Percentiles rank a stretch among this genome's conserved stretches.
phyloP scores from a whole-genome alignment of 37 sponge, comb jelly and placozoan genomes.

The Diacarnus erythraeanus region DNA sequence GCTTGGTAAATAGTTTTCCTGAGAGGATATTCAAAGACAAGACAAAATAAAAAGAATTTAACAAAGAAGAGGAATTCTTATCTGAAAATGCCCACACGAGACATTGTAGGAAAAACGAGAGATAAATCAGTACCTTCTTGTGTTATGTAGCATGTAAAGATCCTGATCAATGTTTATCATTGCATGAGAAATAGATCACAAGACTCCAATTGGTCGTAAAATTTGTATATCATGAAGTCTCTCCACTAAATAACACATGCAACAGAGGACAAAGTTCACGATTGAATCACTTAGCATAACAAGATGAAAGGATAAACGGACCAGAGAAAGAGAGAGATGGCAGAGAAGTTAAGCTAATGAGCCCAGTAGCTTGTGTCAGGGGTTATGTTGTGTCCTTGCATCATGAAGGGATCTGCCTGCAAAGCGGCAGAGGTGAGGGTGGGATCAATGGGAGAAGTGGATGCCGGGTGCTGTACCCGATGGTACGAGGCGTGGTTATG shows the following conservation, averaged over 20 bases:
- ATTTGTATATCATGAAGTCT: too few species aligned
- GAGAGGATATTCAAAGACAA: too few species aligned
- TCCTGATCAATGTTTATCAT: background rate
- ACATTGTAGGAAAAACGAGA: too few species aligned
- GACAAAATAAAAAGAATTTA: too few species aligned
- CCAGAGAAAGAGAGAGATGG: background rate
- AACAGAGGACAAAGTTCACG: background rate
- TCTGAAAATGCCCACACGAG: too few species aligned
- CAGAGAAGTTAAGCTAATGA: background rate
- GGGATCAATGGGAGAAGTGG: slow-evolving; percentile 33
- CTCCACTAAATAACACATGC: background rate
- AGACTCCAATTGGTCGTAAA: background rate
- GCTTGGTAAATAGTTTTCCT: too few species aligned
- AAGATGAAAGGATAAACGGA: background rate
- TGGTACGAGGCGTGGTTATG: background rate
- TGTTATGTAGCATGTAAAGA: background rate
- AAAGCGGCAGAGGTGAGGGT: slow-evolving; percentile 50
- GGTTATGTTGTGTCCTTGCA: slow-evolving; percentile 8
- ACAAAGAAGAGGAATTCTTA: too few species aligned
- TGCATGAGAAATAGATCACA: background rate
- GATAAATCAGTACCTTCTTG: too few species aligned
- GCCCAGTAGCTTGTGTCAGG: background rate
- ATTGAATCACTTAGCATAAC: background rate
- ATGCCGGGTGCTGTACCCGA: slow-evolving; percentile 1
- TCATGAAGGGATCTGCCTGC: slow-evolving; percentile 10